Evolutionary conservation across 1,140 invertebrate species (phyloP).

Genomic region (Bradysia coprophila): DNA sequence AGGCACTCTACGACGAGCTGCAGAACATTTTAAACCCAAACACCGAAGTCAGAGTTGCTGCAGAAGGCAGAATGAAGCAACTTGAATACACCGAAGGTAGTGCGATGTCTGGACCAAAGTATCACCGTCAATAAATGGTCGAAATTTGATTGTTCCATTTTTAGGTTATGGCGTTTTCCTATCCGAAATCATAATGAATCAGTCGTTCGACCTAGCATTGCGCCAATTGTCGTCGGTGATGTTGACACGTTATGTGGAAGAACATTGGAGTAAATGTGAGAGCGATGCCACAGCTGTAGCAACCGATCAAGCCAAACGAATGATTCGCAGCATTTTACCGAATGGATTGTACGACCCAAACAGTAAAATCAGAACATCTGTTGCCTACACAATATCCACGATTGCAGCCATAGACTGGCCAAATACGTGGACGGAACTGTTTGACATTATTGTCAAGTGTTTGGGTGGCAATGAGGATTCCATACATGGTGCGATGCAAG

Average conservation of each 20-base stretch:
- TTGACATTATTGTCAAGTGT: conserved; percentile 48
- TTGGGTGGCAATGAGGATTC: conserved; percentile 34
- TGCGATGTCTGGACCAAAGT: background rate
- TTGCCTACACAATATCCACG: conserved; percentile 55
- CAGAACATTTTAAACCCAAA: conserved; percentile 19
- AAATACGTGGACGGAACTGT: conserved; percentile 54
- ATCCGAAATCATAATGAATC: conserved; percentile 50
- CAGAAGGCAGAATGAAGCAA: conserved; percentile 18
- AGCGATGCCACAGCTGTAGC: conserved; percentile 36
- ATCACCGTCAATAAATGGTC: background rate
- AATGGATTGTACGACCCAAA: conserved; percentile 47
- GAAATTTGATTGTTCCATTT: too few species aligned
- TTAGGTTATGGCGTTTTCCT: conserved; percentile 53
- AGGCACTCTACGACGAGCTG: conserved; percentile 19
- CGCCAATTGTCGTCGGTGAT: conserved; percentile 55
- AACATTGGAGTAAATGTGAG: conserved; percentile 52
- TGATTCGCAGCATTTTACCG: conserved; percentile 45
- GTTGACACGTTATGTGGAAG: conserved; percentile 57
- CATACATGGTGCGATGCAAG: conserved; percentile 62
- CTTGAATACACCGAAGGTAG: conserved; percentile 23
- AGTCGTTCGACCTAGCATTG: conserved; percentile 37
- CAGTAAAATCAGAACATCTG: conserved; percentile 48
- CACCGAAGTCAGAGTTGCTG: conserved; percentile 12
- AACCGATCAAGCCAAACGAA: conserved; percentile 34
- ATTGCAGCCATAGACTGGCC: conserved; percentile 70